A percentile compares a stretch with the other conserved stretches of the same genome.
Conservation (phyloP, 1,140 invertebrate species). For the Patella vulgata region DNA sequence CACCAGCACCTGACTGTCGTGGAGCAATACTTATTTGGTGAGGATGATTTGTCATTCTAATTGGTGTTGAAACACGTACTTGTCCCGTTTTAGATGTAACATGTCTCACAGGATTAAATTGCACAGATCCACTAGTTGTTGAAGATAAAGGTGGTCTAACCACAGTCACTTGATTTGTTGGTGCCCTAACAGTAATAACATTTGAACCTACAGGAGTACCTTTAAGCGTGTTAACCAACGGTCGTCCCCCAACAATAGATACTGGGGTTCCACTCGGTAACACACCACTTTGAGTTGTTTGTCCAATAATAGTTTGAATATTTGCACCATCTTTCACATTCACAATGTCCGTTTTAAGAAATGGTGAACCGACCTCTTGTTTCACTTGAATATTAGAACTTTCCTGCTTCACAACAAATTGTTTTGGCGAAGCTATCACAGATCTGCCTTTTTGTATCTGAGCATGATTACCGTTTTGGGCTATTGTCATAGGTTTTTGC, state of each 20-base stretch:
- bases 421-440: slow-evolving; percentile 14
- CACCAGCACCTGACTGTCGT: slow-evolving; percentile 72
- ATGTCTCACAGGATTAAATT: slow-evolving; percentile 75
- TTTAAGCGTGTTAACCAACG: slow-evolving; percentile 8
- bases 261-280: too few relatives aligned
- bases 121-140: slow-evolving; percentile 72
- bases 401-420: slow-evolving; percentile 28
- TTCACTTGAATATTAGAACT: slow-evolving; percentile 3
- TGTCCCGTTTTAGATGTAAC: slow-evolving; percentile 66
- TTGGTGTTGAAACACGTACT: slow-evolving; percentile 23
- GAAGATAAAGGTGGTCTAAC: slow-evolving; percentile 56
- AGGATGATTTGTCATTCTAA: slow-evolving; percentile 60
- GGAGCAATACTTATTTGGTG: slow-evolving; percentile 79
- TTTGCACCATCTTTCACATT: slow-evolving; percentile 24
- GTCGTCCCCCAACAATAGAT: too few relatives aligned
- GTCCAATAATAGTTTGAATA: too few relatives aligned
- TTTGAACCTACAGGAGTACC: slow-evolving; percentile 38
- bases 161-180: slow-evolving; percentile 49
- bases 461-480: slow-evolving; percentile 39
- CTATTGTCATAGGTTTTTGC: slow-evolving; percentile 55
- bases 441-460: slow-evolving; percentile 14
- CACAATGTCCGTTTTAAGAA: slow-evolving; percentile 3
- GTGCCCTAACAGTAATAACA: slow-evolving; percentile 51
- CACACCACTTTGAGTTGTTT: too few relatives aligned
- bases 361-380: slow-evolving; percentile 14